Conservation (phyloP, 2,113 vertebrate species). For the Notothenia rossii region DNA sequence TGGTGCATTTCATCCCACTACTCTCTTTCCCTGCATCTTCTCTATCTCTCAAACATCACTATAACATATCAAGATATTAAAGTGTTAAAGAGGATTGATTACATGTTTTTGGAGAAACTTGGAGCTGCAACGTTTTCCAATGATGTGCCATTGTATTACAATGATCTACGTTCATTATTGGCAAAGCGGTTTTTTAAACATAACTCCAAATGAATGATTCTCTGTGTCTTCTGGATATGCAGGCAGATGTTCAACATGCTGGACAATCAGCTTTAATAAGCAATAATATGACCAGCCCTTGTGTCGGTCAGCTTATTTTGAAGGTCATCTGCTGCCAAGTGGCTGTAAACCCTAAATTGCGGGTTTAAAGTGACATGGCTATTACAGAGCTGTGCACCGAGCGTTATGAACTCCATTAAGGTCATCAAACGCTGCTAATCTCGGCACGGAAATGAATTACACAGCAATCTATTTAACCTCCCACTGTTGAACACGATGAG, state of each 20-base stretch:
- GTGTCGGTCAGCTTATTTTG: neutral
- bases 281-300: neutral
- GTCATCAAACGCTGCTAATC: neutral
- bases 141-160: neutral
- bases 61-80: too few species aligned
- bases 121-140: slow-evolving; percentile 13
- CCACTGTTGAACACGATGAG: neutral
- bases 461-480: neutral
- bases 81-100: too few species aligned
- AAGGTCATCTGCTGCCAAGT: neutral
- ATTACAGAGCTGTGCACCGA: neutral
- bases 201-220: neutral
- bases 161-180: neutral
- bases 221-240: neutral
- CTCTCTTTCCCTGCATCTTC: neutral
- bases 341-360: neutral
- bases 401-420: neutral
- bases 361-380: neutral
- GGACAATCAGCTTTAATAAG: neutral
- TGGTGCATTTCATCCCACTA: too few species aligned
- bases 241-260: neutral
- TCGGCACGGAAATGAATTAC: neutral
- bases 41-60: too few species aligned
- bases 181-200: neutral
- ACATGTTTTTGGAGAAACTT: neutral